Evolutionary conservation across 2,113 vertebrate species (phyloP).

Genomic region (Zosterops pallidus): DNA sequence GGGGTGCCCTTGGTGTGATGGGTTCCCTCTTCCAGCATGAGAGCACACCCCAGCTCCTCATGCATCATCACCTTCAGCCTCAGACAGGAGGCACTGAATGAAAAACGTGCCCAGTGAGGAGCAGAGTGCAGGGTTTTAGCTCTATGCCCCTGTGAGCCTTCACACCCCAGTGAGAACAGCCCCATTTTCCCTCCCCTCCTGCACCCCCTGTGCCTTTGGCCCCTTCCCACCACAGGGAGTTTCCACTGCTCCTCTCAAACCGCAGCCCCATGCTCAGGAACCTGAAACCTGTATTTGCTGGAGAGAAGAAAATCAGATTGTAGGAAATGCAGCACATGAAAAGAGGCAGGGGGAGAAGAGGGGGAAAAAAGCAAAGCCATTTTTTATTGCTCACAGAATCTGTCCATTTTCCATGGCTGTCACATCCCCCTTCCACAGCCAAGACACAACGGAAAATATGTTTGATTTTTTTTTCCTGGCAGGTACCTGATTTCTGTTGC

Average conservation of each 20-base stretch:
- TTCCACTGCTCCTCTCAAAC: constrained; percentile 53
- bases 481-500: neutral
- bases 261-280: constrained; percentile 2
- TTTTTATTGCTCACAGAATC: neutral
- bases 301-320: constrained; percentile 24
- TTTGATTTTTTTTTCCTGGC: constrained; percentile 50
- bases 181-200: neutral
- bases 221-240: neutral
- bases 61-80: neutral
- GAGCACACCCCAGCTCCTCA: neutral
- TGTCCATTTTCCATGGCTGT: constrained; percentile 54
- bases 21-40: neutral
- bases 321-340: constrained; percentile 19
- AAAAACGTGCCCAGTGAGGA: fast-evolving
- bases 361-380: neutral
- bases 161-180: neutral
- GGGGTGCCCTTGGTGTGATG: neutral
- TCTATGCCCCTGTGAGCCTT: neutral
- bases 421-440: constrained; percentile 33
- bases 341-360: neutral
- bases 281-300: constrained; percentile 9
- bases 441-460: constrained; percentile 31
- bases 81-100: neutral
- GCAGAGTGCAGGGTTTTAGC: neutral
- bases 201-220: neutral